These are phyloP conservation scores for Neolamprologus tretocephalus DNA, from an alignment of 2,113 vertebrate genomes.

Conservation along the genomic window DNA sequence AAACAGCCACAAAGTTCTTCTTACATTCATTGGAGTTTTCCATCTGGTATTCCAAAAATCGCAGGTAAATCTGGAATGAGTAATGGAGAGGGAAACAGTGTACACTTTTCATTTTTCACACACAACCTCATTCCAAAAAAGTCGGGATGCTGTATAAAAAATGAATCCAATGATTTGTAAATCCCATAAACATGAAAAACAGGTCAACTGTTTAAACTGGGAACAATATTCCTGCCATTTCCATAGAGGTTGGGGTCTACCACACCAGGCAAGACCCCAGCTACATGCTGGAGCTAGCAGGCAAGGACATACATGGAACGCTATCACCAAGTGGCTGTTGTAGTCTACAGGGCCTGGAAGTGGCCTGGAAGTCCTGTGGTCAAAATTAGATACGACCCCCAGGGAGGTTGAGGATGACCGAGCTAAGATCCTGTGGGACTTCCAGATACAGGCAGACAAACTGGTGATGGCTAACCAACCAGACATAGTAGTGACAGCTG, in stretches of 20 bases:
- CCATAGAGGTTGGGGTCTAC: background rate
- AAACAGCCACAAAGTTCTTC: conserved; percentile 93
- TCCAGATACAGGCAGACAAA: background rate
- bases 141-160: background rate
- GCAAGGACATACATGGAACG: background rate
- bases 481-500: background rate
- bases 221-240: background rate
- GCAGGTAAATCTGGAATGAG: conserved; percentile 82
- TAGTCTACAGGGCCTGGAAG: background rate
- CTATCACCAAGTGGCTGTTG: background rate
- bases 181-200: background rate
- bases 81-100: background rate
- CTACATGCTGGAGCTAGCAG: background rate
- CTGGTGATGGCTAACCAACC: background rate
- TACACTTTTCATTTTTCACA: background rate
- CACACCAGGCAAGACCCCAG: background rate
- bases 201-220: background rate
- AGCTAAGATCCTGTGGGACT: background rate
- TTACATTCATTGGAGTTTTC: conserved; percentile 98
- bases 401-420: background rate
- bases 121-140: background rate
- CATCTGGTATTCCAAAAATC: conserved; percentile 95
- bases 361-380: background rate
- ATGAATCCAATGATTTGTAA: background rate
- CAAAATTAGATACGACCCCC: rapidly evolving